phyloP scores from a whole-genome alignment of 1,140 invertebrate species.

The Euschistus heros region DNA sequence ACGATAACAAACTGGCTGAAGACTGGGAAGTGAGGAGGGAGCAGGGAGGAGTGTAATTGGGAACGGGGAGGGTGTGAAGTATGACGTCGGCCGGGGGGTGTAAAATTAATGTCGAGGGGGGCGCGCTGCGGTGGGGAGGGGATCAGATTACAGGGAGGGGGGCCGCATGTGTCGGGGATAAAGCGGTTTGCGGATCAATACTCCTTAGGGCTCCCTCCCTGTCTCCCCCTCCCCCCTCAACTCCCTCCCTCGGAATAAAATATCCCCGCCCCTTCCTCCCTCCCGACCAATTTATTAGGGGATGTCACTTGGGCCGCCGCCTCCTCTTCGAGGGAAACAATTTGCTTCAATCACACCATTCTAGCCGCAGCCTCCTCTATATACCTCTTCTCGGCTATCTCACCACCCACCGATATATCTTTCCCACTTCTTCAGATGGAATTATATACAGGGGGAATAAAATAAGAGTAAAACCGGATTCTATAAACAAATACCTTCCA shows the following conservation, averaged over 20 bases:
- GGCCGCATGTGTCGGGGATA: slow-evolving; percentile 23
- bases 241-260: slow-evolving; percentile 27
- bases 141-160: slow-evolving; percentile 31
- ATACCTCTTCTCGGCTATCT: no score
- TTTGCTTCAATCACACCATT: slow-evolving; percentile 9
- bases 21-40: background rate
- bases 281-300: slow-evolving; percentile 8
- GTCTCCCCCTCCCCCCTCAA: slow-evolving; percentile 23
- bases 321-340: background rate
- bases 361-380: background rate
- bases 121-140: slow-evolving; percentile 38
- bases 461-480: no score
- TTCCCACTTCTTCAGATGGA: no score
- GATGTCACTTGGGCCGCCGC: background rate
- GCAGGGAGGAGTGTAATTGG: slow-evolving; percentile 6
- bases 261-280: slow-evolving; percentile 1
- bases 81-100: slow-evolving; percentile 5
- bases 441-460: no score
- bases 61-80: slow-evolving; percentile 1
- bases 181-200: slow-evolving; percentile 10
- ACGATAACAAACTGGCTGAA: slow-evolving; percentile 2
- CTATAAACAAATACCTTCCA: no score
- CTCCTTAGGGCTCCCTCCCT: slow-evolving; percentile 12
- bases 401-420: no score
- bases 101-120: slow-evolving; percentile 22